phyloP scores from a whole-genome alignment of 1,140 invertebrate genomes.

The Vanessa tameamea region DNA sequence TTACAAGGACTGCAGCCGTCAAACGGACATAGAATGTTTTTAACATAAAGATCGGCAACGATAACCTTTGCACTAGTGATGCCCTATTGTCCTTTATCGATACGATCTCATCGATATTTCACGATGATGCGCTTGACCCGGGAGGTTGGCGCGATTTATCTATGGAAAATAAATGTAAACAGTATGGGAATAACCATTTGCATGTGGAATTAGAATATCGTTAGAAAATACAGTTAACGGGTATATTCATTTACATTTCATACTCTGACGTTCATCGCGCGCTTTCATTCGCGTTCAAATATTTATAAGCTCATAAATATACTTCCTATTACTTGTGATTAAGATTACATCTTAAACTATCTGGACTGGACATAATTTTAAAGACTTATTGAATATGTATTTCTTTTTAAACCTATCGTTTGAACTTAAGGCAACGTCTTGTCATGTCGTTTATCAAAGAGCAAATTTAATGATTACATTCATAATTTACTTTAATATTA shows the following conservation, averaged over 20 bases:
- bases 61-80: constrained; percentile 63
- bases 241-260: constrained; percentile 42
- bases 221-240: background rate
- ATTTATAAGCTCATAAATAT: constrained; percentile 39
- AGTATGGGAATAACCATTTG: constrained; percentile 55
- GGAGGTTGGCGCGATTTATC: constrained; percentile 62
- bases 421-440: too few species aligned
- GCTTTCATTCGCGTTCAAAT: constrained; percentile 34
- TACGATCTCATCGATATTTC: constrained; percentile 53
- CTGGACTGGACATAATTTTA: too few species aligned
- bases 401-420: too few species aligned
- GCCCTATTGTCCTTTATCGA: constrained; percentile 58
- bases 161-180: constrained; percentile 62
- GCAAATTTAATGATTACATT: too few species aligned
- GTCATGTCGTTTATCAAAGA: too few species aligned
- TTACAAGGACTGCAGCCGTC: constrained; percentile 47
- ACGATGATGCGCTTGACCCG: constrained; percentile 58
- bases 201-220: constrained; percentile 59
- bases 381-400: too few species aligned
- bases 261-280: constrained; percentile 38
- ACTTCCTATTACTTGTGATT: constrained; percentile 37
- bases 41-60: constrained; percentile 62
- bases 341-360: constrained; percentile 28
- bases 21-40: constrained; percentile 53
- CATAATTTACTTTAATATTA: too few species aligned